Evolutionary conservation across 1,140 invertebrate species (phyloP).

Genomic region (Drosophila arawakana): DNA sequence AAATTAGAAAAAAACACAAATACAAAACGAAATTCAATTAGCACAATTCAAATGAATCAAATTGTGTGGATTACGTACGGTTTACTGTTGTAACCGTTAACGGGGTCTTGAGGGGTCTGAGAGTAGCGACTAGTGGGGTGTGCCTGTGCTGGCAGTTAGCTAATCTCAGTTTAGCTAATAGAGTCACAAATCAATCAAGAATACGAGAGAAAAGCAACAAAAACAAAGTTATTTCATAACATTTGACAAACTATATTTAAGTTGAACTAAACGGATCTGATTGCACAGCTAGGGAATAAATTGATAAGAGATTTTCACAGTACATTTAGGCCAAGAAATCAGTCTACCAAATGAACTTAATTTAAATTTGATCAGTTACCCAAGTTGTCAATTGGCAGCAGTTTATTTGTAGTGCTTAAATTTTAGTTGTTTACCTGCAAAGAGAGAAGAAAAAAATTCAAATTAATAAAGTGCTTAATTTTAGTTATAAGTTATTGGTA

Average conservation of each 20-base stretch:
- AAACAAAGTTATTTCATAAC: too few relatives aligned
- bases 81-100: not conserved
- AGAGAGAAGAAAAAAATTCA: slow-evolving; percentile 8
- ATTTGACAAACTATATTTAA: too few relatives aligned
- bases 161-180: not conserved
- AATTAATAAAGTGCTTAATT: not conserved
- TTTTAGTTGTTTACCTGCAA: slow-evolving; percentile 59
- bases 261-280: too few relatives aligned
- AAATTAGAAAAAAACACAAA: slow-evolving; percentile 37
- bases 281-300: too few relatives aligned
- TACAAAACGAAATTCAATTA: slow-evolving; percentile 60
- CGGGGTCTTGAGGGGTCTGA: not conserved
- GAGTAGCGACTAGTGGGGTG: not conserved
- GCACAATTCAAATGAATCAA: slow-evolving; percentile 45
- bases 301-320: too few relatives aligned
- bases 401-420: not conserved
- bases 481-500: not conserved
- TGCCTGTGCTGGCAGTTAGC: not conserved
- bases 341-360: not conserved
- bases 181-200: not conserved
- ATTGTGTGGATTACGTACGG: not conserved
- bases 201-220: too few relatives aligned
- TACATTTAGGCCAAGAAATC: not conserved
- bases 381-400: not conserved
- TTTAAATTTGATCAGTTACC: not conserved